Base-by-base conservation (phyloP, 2,888 invertebrate genomes). In the Cecidostiba fungosa region DNA sequence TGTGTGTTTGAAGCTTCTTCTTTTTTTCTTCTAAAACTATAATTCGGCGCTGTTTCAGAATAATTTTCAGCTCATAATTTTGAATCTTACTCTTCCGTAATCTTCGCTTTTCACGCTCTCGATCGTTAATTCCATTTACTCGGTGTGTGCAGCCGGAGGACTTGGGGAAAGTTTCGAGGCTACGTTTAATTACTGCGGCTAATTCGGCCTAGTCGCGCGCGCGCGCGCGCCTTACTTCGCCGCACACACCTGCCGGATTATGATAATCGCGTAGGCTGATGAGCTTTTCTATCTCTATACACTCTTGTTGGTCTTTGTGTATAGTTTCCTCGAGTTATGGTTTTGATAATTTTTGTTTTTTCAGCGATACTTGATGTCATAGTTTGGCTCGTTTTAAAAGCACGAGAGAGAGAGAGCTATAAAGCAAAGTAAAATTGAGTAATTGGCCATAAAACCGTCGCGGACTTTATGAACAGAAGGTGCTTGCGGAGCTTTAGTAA, bases 401-500 rank as follows among this genome's bases (percentile, higher is more conserved):
- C 19, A 5, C 50, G 50, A 5, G 50, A n/a, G n/a, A n/a, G n/a
- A n/a, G n/a, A n/a, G n/a, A n/a, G n/a, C n/a, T n/a, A n/a, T n/a
- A n/a, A n/a, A n/a, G n/a, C n/a, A n/a, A n/a, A n/a, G n/a, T 3
- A 66, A 26, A 66, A 66, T 66, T 66, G 66, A 66, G n/a, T 66
- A 26, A 66, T 43, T 66, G 29, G 66, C 66, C 66, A 66, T 66
- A 26, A 66, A 66, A n/a, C 66, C 23, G 73, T 26, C 47, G 43
- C 62, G 62, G 29, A 43, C 72, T 70, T 73, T 81, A 74, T 81
- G 81, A 73, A 54, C 81, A 81, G n/a, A 29, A 43, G 73, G 62
- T 26, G 47, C 43, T 36, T 23, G 43, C 43, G 26, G 29, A 79
- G 47, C 36, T 50, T 36, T 32, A 0, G 26, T 50, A 70, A 69